Base-by-base conservation (phyloP, 2,113 vertebrate genomes). In the Tamias sibiricus region DNA sequence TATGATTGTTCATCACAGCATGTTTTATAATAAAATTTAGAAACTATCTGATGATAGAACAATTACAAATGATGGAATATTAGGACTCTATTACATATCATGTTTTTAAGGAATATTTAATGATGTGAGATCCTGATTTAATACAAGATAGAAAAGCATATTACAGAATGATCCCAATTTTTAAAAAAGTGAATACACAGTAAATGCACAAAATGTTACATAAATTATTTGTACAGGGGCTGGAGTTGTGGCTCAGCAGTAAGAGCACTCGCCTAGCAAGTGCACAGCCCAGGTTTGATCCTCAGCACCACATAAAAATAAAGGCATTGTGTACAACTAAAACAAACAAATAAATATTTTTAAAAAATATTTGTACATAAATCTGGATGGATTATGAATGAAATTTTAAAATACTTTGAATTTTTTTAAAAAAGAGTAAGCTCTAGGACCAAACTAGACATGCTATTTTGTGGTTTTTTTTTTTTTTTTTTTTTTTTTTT, bases 1-100 rank as follows among this genome's bases (percentile, higher is more conserved):
- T 83, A 87, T 3, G 35, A 0, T 68, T 89, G 57, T 72, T 82
- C 57, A 82, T 88, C 74, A 64, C 57, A 59, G 5, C 8, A 44
- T 91, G 22, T 20, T 95, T 94, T 92, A 28, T 95, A 90, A 92
- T 72, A 94, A 64, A 68, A 28, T 54, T 88, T 83, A 75, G 12
- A 84, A 87, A 87, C 32, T 91, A 24, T 95, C 44, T 66, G 44
- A 77, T 59, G 93, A 75, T 69, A 35, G 35, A 92, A 66, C 42
- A 64, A 87, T 83, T 74, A 86, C 20, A 96, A 96, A 44, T 83
- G 54, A 84, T 81, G 81, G n/a, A 35, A 20, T 75, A n/a, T 79
- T 87, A 89, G 44, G 74, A 68, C 92, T 12, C 47, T 42, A 69
- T 47, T 35, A 82, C 20, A 92, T 71, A 52, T 44, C 52, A 71